Evolutionary conservation across 30 jellyfish, hydroid and myxozoan species (phyloP), one percentile per base, ranked within the genome.

Genomic region (Hydra vulgaris): DNA sequence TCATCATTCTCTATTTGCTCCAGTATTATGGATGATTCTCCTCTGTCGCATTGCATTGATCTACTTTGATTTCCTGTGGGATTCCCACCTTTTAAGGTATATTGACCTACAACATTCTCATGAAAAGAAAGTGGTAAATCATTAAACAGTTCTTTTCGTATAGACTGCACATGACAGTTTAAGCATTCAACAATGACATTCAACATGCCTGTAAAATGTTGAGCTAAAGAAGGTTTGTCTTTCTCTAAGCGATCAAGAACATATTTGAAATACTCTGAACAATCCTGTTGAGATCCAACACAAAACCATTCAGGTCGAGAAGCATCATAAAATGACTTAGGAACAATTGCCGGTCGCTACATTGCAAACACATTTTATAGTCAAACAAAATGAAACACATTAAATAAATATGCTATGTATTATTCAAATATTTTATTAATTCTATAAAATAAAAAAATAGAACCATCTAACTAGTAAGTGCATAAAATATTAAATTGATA

Each of bases 231-330:
- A 16, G 27, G 5, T 23, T 27, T 52, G 68, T 90, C 97, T 40
- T 81, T 92, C 52, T 90, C 92, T 22, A 90, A 15, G 23, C 68
- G 69, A 21, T 90, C 97, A 53, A 90, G 71, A 26, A 90, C 84
- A 72, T 81, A 54, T 66, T 90, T 90, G 84, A 90, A 72, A 86
- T 85, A 90, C 75, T 90, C 97, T n/a, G 97, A 90, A 77, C 97
- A 90, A 81, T 90, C 97, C 77, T 90, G 97, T 74, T 90, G 97
- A 15, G 95, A 84, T 17, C 97, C 97, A 25, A 56, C 78, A 8
- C 83, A 88, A 80, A 90, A 90, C 97, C 97, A 90, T 23, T 88
- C 71, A 18, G 97, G 97, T 54, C 97, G 89, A 18, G 97, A 90
- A 17, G 79, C 74, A 56, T 70, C 79, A 79, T 73, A 26, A 82